phyloP scores from a whole-genome alignment of 2,113 vertebrate genomes.

The Alouatta palliata region DNA sequence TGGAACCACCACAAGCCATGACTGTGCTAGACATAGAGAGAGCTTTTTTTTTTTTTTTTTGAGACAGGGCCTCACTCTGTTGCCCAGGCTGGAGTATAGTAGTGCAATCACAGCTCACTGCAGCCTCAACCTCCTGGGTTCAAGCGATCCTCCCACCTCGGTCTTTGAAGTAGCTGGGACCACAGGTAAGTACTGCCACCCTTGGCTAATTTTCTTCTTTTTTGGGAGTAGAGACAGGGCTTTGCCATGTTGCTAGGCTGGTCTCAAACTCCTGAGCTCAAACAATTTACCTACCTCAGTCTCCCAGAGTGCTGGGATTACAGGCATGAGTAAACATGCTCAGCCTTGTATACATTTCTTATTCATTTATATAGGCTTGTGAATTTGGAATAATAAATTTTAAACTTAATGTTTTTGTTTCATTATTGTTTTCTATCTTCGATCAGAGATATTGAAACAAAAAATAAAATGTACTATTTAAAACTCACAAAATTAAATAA shows the following conservation, averaged over 20 bases:
- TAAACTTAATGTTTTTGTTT: neutral
- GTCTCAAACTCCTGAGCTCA: neutral
- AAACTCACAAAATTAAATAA: neutral
- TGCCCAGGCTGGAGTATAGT: neutral
- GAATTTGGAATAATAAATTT: slow-evolving; percentile 6
- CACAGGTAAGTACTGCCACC: neutral
- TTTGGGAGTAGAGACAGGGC: neutral
- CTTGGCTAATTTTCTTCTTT: neutral
- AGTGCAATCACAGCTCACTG: neutral
- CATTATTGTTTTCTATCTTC: neutral
- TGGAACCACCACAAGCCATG: too few relatives aligned
- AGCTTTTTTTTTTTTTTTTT: neutral
- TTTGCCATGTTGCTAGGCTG: neutral
- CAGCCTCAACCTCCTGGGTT: neutral
- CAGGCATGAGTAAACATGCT: neutral
- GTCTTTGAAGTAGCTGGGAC: neutral
- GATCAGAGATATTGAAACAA: neutral
- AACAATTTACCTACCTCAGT: neutral
- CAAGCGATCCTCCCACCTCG: neutral
- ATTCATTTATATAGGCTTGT: neutral
- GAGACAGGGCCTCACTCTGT: neutral
- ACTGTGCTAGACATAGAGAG: too few relatives aligned
- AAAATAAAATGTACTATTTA: slow-evolving; percentile 3
- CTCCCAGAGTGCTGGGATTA: neutral
- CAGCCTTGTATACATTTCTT: neutral